Percentiles rank a stretch among this genome's conserved stretches.
Evolutionary conservation across 2,888 invertebrate genomes (phyloP).

Genomic region (Meganola albula): DNA sequence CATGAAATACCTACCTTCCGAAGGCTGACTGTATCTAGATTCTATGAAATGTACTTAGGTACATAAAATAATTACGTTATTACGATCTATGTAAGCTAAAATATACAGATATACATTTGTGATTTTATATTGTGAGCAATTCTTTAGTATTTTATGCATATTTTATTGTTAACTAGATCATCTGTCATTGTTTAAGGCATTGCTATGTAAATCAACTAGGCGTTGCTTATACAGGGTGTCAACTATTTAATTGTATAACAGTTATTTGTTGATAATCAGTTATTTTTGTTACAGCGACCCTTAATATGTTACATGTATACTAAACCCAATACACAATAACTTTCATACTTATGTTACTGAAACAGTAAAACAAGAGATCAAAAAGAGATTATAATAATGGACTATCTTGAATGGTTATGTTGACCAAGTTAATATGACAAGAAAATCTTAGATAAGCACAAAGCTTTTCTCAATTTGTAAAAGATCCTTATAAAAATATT

Average conservation of each 20-base stretch:
- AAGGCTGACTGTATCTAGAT: conserved; percentile 23
- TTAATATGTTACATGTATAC: conserved; percentile 27
- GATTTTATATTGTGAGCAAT: conserved; percentile 45
- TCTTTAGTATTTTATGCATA: conserved; percentile 35
- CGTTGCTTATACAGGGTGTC: conserved; percentile 33
- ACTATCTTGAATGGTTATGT: conserved; percentile 31
- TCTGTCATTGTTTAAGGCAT: conserved; percentile 35
- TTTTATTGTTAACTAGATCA: conserved; percentile 20
- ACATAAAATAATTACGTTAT: conserved; percentile 28
- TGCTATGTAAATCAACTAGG: conserved; percentile 40
- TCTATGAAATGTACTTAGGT: conserved; percentile 30
- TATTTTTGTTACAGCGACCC: conserved; percentile 35
- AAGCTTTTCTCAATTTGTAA: conserved; percentile 43
- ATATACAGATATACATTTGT: conserved; percentile 40
- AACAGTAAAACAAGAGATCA: conserved; percentile 41
- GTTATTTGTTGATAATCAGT: conserved; percentile 50
- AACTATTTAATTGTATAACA: conserved; percentile 29
- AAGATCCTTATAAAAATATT: conserved; percentile 59
- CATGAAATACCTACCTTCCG: conserved; percentile 13
- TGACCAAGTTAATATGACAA: conserved; percentile 24
- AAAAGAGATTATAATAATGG: conserved; percentile 37
- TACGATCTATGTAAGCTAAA: conserved; percentile 35
- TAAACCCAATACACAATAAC: conserved; percentile 27
- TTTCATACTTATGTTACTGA: conserved; percentile 23
- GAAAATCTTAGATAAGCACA: conserved; percentile 40